Base-by-base conservation (phyloP, 53 echinoderm and acorn worm species). In the Holothuria leucospilota region DNA sequence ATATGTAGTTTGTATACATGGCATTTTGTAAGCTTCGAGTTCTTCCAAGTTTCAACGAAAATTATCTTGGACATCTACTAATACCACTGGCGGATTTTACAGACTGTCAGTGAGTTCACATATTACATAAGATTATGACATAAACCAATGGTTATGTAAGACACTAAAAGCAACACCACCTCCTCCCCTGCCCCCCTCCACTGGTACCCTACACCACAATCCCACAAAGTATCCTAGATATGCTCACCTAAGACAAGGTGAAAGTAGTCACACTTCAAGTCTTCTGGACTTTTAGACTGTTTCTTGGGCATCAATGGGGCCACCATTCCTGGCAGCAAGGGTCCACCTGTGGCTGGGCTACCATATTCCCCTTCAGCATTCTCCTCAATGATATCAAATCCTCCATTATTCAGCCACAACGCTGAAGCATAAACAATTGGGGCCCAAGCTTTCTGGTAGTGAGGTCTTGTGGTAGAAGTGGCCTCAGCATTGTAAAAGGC, bases 401-500 rank as follows among this genome's bases (percentile, higher is more conserved):
- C 99, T 21, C 99, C 95, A 40, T 81, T 85, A 39, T 95, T 89
- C 68, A 99, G 69, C 99, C 99, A 99, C 53, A 99, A 89, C 0
- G 99, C 85, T 10, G 99, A 92, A 5, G 99, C 99, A 42, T 90
- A 95, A 49, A 99, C 92, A 39, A 99, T 99, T 42, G 99, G 99
- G 9, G 99, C 92, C 95, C 95, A 99, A 0, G 99, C 93, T 89
- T 87, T 93, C 90, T 93, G 93, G 92, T 99, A 99, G 87, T 99
- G 99, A 14, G 94, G 92, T 61, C 94, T 86, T 69, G 95, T 93
- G 69, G 95, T 95, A 67, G 93, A 83, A 42, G 95, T 99, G 41
- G 99, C 95, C 49, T 99, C 99, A 39, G 99, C 82, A 81, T 94
- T 99, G 73, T 99, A 99, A 86, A 99, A 99, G 56, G 99, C 95